phyloP scores from a whole-genome alignment of 2,113 vertebrate genomes.

The Sialia sialis region DNA sequence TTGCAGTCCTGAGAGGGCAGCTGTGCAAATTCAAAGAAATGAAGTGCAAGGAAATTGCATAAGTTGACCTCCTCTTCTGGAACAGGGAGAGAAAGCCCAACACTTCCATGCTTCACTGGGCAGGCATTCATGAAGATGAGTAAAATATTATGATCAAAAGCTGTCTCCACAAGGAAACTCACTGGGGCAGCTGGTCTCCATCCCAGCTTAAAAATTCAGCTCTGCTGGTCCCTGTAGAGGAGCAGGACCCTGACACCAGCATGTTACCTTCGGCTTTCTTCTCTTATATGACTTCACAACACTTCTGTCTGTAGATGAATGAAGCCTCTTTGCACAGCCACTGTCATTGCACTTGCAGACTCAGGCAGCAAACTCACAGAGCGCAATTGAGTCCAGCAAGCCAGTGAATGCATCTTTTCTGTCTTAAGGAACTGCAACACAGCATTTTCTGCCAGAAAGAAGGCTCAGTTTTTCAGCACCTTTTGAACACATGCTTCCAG shows the following conservation, averaged over 20 bases:
- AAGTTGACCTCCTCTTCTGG: background rate
- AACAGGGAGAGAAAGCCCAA: background rate
- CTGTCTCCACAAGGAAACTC: background rate
- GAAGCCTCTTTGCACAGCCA: background rate
- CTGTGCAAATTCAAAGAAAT: conserved; percentile 13
- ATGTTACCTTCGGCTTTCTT: background rate
- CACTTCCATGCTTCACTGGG: background rate
- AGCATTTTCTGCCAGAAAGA: conserved; percentile 9
- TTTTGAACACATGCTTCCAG: background rate
- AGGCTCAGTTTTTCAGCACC: background rate
- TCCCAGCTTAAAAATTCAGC: background rate
- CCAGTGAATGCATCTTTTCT: background rate
- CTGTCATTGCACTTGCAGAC: background rate
- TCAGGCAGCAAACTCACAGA: background rate
- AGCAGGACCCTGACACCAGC: background rate
- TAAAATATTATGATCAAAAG: background rate
- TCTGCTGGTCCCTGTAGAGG: background rate
- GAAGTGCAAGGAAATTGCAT: background rate
- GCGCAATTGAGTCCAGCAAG: background rate
- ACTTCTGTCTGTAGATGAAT: background rate
- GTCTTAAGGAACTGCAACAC: background rate
- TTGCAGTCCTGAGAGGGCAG: background rate
- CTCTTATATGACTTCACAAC: background rate
- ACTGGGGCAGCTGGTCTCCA: background rate
- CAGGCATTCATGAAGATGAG: background rate